Conservation (phyloP, 2,888 invertebrate species). For the Mimachlamys varia region DNA sequence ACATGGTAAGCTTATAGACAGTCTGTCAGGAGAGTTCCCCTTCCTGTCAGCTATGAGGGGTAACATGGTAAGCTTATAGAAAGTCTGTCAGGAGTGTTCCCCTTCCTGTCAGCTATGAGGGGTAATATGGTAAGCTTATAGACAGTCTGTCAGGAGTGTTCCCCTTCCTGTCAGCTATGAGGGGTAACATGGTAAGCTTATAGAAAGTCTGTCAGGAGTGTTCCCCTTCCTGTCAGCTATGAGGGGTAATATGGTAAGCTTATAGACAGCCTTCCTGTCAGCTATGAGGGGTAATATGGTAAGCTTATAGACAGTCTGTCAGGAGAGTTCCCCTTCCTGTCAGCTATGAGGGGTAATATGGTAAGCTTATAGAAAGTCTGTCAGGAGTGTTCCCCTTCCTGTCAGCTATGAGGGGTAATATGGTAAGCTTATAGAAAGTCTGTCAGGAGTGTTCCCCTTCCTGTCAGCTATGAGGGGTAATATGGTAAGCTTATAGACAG, state of each 20-base stretch:
- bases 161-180: slow-evolving; percentile 90
- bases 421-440: slow-evolving; percentile 67
- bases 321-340: too few species aligned
- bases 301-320: slow-evolving; percentile 43
- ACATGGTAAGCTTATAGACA: slow-evolving; percentile 76
- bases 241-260: slow-evolving; percentile 84
- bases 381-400: too few species aligned
- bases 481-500: slow-evolving; percentile 86
- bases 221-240: slow-evolving; percentile 90
- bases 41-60: slow-evolving; percentile 90
- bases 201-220: too few species aligned
- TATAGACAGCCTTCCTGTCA: slow-evolving; percentile 91
- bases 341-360: slow-evolving; percentile 86
- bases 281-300: slow-evolving; percentile 86
- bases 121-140: slow-evolving; percentile 82
- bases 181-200: slow-evolving; percentile 83
- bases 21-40: too few species aligned
- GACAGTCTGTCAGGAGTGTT: too few species aligned
- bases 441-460: too few species aligned
- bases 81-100: too few species aligned
- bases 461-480: slow-evolving; percentile 88
- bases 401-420: slow-evolving; percentile 87
- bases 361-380: slow-evolving; percentile 64
- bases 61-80: slow-evolving; percentile 79
- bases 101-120: slow-evolving; percentile 89